A percentile compares a stretch with the other conserved stretches of the same genome.
Conservation (phyloP, 2,888 invertebrate species). For the Cheilosia soror region DNA sequence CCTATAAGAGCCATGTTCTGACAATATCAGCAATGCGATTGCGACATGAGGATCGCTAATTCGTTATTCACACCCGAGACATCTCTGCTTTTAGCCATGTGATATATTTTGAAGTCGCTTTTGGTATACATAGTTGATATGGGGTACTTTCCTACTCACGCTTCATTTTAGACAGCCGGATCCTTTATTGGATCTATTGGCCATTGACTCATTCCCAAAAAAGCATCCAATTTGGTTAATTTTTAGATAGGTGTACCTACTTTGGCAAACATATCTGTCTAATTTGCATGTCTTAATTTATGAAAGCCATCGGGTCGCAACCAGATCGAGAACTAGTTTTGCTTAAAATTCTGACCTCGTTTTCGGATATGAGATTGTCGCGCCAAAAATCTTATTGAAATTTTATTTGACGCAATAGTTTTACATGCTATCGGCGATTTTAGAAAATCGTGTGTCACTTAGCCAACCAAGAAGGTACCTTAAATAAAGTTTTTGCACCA, state of each 20-base stretch:
- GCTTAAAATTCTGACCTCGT: constrained; percentile 12
- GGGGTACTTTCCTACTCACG: neutral
- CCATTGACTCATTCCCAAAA: neutral
- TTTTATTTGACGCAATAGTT: neutral
- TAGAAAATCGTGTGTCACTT: neutral
- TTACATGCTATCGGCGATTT: neutral
- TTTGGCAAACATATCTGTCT: neutral
- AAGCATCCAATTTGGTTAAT: too few relatives aligned
- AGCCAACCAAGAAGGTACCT: neutral
- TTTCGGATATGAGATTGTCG: neutral
- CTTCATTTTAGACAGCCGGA: neutral
- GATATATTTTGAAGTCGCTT: neutral
- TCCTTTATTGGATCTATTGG: neutral
- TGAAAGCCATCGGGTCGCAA: neutral
- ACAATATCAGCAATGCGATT: neutral
- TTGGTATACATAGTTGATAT: neutral
- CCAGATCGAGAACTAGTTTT: neutral
- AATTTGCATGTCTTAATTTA: neutral
- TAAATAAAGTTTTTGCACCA: neutral
- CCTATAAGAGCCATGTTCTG: neutral
- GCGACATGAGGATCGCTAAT: neutral
- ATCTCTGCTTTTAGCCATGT: neutral
- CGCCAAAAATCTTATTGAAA: constrained; percentile 4
- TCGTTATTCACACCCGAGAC: neutral
- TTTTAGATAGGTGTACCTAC: neutral